Base-by-base conservation (phyloP, 2,797 vertebrate genomes). In the Dromococcyx pavoninus region DNA sequence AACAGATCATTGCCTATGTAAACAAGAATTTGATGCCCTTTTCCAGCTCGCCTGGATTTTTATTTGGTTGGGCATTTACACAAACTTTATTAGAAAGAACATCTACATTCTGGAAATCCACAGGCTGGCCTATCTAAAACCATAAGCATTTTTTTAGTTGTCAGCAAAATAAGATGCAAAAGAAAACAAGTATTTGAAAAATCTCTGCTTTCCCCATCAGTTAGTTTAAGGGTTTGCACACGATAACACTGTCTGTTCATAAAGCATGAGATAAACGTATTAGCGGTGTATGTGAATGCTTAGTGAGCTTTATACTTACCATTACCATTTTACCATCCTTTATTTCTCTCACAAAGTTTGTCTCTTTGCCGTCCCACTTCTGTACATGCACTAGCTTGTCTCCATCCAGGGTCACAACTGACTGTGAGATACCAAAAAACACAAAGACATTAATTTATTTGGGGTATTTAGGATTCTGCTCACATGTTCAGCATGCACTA, bases 361-460 rank as follows among this genome's bases (percentile, higher is more conserved):
- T 99, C 97, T 99, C 98, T 92, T 99, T 99, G 94, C 98, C 98
- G 2, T 99, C 99, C 99, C 99, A 99, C 96, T 99, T 99, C 98
- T 99, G 99, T 94, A 99, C 97, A 4, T 99, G 99, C 91, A 99
- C 96, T 65, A 99, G 88, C 96, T 99, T 99, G 96, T 98, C 98
- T 80, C 98, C 99, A 1, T 99, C 98, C 97, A 99, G 85, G 70
- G 93, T 97, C 93, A 99, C 98, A 32, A 98, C 98, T 89, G 99
- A 99, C 99, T 99, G 94, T n/a, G 62, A 91, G 77, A 96, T 66
- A 98, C 35, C 86, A 95, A 95, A 60, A 96, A 89, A 95, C 25
- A 92, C 69, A 95, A 89, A 97, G 91, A 67, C 67, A 57, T n/a
- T 72, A 11, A 51, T 92, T 94, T 75, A 80, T 66, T 83, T 67